These are phyloP conservation scores for Montipora cactus DNA, from an alignment of 64 coral and sea anemone genomes.

Conservation along the genomic window DNA sequence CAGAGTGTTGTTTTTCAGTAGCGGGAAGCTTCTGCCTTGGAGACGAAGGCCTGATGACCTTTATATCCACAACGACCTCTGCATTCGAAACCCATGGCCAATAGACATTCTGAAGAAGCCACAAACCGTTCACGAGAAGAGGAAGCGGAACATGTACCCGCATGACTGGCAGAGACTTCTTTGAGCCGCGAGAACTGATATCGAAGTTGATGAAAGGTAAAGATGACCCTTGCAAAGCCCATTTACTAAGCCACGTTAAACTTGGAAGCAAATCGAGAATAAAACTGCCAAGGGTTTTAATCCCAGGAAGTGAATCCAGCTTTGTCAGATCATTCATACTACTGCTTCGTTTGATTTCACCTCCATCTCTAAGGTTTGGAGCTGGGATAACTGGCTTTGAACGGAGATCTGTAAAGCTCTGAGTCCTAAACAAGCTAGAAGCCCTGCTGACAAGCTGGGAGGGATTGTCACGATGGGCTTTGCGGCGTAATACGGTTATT, in stretches of 20 bases:
- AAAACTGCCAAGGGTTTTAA: conserved; percentile 54
- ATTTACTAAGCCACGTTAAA: conserved; percentile 77
- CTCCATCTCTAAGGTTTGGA: neutral
- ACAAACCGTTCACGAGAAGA: conserved; percentile 77
- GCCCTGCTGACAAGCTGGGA: neutral
- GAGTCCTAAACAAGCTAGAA: conserved; percentile 65
- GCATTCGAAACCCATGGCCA: conserved; percentile 57
- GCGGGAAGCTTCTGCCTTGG: neutral
- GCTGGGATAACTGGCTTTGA: neutral
- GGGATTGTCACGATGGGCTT: conserved; percentile 13
- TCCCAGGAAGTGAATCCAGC: conserved; percentile 57
- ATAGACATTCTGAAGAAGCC: conserved; percentile 85
- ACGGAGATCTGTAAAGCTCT: conserved; percentile 85
- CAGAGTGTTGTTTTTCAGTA: neutral
- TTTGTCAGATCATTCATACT: conserved; percentile 83
- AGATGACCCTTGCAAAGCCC: conserved; percentile 70
- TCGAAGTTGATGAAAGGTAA: conserved; percentile 55
- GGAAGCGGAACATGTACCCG: conserved; percentile 74
- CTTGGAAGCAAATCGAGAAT: conserved; percentile 76
- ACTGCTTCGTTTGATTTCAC: conserved; percentile 64
- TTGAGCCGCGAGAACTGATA: neutral
- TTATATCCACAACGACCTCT: conserved; percentile 18
- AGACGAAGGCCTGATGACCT: neutral
- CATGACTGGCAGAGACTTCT: conserved; percentile 75
- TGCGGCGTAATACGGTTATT: conserved; percentile 48